Evolutionary conservation across 2,888 invertebrate genomes (phyloP).

Genomic region (Drosophila bunnanda): DNA sequence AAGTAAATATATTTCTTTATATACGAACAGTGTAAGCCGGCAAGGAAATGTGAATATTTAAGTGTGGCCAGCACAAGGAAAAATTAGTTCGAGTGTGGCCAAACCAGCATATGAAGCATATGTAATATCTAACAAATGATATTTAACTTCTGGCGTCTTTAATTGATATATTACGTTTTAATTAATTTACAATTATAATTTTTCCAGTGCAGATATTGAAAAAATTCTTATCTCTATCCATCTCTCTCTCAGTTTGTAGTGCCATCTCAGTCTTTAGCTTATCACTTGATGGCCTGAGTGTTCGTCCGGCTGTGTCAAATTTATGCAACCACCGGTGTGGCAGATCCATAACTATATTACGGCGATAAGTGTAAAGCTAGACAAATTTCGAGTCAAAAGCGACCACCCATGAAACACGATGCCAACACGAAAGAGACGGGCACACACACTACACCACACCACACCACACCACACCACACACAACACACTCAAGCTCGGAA

Average conservation of each 20-base stretch:
- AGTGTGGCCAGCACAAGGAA: background rate
- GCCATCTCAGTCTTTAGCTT: slow-evolving; percentile 35
- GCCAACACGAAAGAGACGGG: slow-evolving; percentile 22
- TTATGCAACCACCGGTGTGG: slow-evolving; percentile 67
- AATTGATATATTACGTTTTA: background rate
- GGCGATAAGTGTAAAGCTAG: slow-evolving; percentile 65
- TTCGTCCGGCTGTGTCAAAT: slow-evolving; percentile 65
- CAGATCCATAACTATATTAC: slow-evolving; percentile 71
- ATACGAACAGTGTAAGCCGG: no score
- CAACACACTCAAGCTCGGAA: slow-evolving; percentile 48
- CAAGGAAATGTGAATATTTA: no score
- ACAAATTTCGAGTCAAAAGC: slow-evolving; percentile 70
- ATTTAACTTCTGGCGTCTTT: no score
- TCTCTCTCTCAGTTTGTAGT: background rate
- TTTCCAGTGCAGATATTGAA: background rate
- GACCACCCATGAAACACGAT: slow-evolving; percentile 58
- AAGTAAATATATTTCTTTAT: no score
- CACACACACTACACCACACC: background rate
- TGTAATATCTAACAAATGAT: background rate
- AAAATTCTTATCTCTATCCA: background rate
- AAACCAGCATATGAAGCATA: background rate
- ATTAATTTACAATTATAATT: background rate
- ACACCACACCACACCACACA: background rate
- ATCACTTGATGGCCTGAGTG: slow-evolving; percentile 49
- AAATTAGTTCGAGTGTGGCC: background rate